Evolutionary conservation across 2,888 invertebrate species (phyloP), one percentile per base, ranked within the genome.

Genomic region (Bugulina stolonifera): DNA sequence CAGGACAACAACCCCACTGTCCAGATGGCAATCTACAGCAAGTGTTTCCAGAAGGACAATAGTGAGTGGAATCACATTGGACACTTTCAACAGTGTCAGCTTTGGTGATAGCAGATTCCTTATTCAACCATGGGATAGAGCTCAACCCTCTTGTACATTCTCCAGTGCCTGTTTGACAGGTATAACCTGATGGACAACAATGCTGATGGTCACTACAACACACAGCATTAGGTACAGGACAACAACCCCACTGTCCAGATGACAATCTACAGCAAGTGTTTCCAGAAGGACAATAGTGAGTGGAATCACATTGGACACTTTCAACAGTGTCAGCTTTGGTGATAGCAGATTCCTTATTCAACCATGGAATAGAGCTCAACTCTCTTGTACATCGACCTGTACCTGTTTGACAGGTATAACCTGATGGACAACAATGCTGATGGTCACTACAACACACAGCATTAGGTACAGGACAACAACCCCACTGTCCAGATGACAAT

Each of bases 1-100:
- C 73, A 2, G 82, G 81, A 75, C 83, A 83, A 73, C 83, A 83
- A 14, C 80, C 81, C 73, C 77, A 83, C 3, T 75, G 69, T 2
- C 77, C 78, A 70, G 72, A 69, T 0, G 72, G 55, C 57, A 80
- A 69, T 35, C 73, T 72, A 74, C 83, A 83, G 72, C 82, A 83
- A 3, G 82, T 81, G 34, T 76, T 72, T 18, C 75, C 75, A 72
- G 71, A 74, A 3, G 76, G 76, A 74, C 81, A 81, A 34, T 72
- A 54, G 35, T 70, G 70, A 14, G 52, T 70, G n/a, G 70, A n/a
- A 43, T 64, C 64, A 64, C 64, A 64, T 32, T 35, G 34, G n/a
- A 52, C 70, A 43, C 23, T 23, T 43, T 35, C 69, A 25, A 35
- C 35, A 43, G 14, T 52, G 69, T 70, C 1, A 43, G 52, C 27